Base-by-base conservation (phyloP, 2,113 vertebrate genomes). In the Chaenogobius annularis region DNA sequence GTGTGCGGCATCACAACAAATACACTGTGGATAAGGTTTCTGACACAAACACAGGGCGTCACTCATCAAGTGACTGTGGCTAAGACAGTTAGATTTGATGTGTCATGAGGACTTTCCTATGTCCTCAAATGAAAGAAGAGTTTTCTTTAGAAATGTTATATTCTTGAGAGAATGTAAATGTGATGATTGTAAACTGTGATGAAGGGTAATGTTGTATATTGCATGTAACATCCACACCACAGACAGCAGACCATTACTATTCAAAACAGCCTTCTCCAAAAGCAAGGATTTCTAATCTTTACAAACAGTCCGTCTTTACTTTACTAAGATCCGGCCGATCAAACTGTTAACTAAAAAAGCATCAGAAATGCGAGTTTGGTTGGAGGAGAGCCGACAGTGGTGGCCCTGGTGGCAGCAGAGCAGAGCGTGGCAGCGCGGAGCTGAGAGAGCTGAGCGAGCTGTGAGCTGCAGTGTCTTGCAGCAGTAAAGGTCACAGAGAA, bases 401-500 rank as follows among this genome's bases (percentile, higher is more conserved):
- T 22, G 11, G 55, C 12, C 12, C 55, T 26, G 55, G 55, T 58
- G 55, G 55, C 13, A 58, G 55, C 55, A 22, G 20, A 23, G 22
- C 55, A 13, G 11, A 56, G 20, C 46, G 73, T 62, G 69, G 65
- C 58, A 74, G 77, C 66, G 65, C 40, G 68, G 54, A 78, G 74
- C 83, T 31, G 26, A 31, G 4, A 83, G 73, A 86, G 83, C 83
- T 78, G 50, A 31, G 4, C 1, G 48, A 78, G 75, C 73, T 83
- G 70, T 76, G 65, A 81, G 78, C 64, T 70, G 74, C 65, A 84
- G 83, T 88, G 72, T 89, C 84, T 85, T 79, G 70, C 81, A 83
- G 81, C 83, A 77, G 81, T 85, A 93, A 94, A 93, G 93, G 93
- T 92, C 92, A 93, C 58, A 55, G 73, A 14, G 71, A 79, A 67